Base-by-base conservation (phyloP, 2,888 invertebrate species). In the Cotesia congregata region DNA sequence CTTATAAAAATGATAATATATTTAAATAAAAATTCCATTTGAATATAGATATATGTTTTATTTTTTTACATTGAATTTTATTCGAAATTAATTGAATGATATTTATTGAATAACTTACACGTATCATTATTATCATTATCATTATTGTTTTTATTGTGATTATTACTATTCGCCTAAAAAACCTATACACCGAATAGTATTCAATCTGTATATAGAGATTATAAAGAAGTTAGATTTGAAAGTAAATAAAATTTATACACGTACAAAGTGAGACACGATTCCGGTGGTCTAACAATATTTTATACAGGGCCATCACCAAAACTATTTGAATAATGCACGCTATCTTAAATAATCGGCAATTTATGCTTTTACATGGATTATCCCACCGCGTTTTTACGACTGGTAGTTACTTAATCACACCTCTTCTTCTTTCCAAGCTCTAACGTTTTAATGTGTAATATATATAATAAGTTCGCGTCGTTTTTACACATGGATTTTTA, bases 341-440 rank as follows among this genome's bases (percentile, higher is more conserved):
- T 86, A 86, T 86, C 86, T 86, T 83, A 84, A 86, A 86, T 86
- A 86, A 86, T 85, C 85, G 79, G 82, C 82, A 84, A 86, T 85
- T 86, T 86, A 85, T 86, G 84, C 85, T 83, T 86, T 86, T 86
- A 86, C 86, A 85, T 79, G 83, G 85, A 86, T 86, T 85, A 86
- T 85, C 84, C 82, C 81, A 80, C 82, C 82, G 77, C 72, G 77
- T 78, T 79, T 86, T 86, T 85, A 86, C 82, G 82, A 81, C 82
- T 80, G 82, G 83, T 86, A 86, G 86, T 86, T 85, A 85, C 85
- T 86, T 86, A 85, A 86, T 86, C 86, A 85, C 83, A 81, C 72
- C 62, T 39, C 7, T 30, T 30, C 30, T 30, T 3, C 30, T 30
- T 30, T 67, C 6, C 59, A n/a, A 62, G 39, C 71, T 59, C 75